A percentile compares a stretch with the other conserved stretches of the same genome.
Conservation (phyloP, 2,888 invertebrate genomes). For the Apamea crenata region DNA sequence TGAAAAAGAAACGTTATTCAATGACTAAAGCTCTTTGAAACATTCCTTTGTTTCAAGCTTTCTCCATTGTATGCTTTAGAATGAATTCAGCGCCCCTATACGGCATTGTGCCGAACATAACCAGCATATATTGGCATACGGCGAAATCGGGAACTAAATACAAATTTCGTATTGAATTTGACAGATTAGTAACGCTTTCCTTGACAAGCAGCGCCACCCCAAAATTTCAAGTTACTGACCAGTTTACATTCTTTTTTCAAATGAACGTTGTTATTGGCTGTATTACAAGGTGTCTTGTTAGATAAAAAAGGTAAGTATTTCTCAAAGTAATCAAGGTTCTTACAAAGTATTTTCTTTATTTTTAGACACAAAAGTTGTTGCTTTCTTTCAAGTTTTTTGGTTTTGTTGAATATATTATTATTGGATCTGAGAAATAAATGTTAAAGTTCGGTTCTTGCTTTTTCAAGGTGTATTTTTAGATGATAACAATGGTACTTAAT, state of each 20-base stretch:
- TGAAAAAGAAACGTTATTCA: conserved; percentile 38
- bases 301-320: conserved; percentile 32
- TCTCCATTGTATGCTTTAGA: conserved; percentile 29
- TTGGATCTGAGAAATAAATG: neutral
- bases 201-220: conserved; percentile 32
- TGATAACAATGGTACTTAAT: neutral
- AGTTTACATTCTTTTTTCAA: conserved; percentile 2
- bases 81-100: conserved; percentile 27
- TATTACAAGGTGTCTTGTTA: conserved; percentile 31
- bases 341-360: conserved; percentile 24
- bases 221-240: conserved; percentile 5
- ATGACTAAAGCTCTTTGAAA: conserved; percentile 30
- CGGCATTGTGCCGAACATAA: conserved; percentile 17
- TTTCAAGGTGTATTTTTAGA: neutral
- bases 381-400: conserved; percentile 34
- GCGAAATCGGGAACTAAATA: conserved; percentile 31
- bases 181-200: conserved; percentile 2
- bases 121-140: conserved; percentile 31
- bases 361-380: conserved; percentile 16
- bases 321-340: conserved; percentile 8
- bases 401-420: neutral
- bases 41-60: conserved; percentile 38
- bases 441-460: neutral
- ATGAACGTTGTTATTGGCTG: conserved; percentile 25
- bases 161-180: conserved; percentile 7